Conservation (phyloP, 2,797 vertebrate genomes). For the Pangasius djambal region DNA sequence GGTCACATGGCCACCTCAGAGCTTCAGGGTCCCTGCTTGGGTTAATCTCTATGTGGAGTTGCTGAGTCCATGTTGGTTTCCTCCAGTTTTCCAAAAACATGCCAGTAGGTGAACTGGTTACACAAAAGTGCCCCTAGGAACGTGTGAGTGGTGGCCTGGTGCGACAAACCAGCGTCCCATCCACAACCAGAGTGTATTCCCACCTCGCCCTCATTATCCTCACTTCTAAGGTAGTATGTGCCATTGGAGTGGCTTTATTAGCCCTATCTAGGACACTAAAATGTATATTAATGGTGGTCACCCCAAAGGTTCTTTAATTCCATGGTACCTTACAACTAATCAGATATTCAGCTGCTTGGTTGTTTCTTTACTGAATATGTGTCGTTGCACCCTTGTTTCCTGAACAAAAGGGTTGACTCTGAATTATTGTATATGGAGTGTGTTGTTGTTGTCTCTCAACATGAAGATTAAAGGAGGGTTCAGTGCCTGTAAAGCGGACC, state of each 20-base stretch:
- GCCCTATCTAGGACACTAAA: neutral
- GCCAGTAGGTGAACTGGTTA: neutral
- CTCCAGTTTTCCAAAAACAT: neutral
- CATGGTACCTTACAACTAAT: neutral
- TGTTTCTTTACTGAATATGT: neutral
- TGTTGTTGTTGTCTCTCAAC: neutral
- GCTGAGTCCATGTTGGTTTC: neutral
- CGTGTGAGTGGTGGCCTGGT: neutral
- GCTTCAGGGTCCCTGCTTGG: neutral
- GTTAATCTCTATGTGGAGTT: neutral
- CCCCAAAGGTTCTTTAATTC: too few species aligned
- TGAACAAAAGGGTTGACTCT: neutral
- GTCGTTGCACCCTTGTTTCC: neutral
- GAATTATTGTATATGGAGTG: neutral
- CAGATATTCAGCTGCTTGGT: neutral
- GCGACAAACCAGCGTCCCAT: neutral
- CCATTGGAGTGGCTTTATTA: neutral
- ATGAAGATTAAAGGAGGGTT: neutral
- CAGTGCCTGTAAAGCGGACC: neutral
- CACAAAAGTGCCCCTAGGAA: neutral
- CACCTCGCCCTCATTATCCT: neutral
- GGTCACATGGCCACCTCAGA: neutral
- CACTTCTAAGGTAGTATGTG: neutral
- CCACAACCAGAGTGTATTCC: neutral
- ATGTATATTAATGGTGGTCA: neutral